These are phyloP conservation scores for Engraulis encrasicolus DNA, from an alignment of 2,113 vertebrate genomes.

Conservation along the genomic window DNA sequence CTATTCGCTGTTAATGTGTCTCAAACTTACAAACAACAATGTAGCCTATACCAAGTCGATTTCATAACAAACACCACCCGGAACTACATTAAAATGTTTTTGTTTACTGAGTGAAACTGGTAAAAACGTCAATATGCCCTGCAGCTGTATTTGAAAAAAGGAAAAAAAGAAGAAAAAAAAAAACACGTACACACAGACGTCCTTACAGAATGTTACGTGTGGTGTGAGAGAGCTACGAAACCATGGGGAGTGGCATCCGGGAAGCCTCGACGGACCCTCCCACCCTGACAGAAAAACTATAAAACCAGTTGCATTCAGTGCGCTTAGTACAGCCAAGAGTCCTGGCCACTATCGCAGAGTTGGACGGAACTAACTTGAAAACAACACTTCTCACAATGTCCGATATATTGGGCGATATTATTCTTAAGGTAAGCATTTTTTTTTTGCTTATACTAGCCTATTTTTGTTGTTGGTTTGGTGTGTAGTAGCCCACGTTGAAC, in stretches of 20 bases:
- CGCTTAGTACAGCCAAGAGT: neutral
- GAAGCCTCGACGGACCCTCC: constrained; percentile 51
- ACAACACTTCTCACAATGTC: constrained; percentile 70
- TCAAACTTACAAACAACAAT: neutral
- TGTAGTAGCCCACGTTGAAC: too few relatives aligned
- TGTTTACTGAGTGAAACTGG: neutral
- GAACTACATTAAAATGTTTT: neutral
- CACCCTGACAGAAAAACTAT: neutral
- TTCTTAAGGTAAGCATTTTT: constrained; percentile 67
- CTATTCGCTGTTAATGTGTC: neutral
- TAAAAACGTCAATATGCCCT: neutral
- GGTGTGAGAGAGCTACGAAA: constrained; percentile 5
- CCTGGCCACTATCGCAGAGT: neutral
- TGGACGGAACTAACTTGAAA: constrained; percentile 20
- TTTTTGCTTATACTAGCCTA: too few relatives aligned
- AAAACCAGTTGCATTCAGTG: neutral
- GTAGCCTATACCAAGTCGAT: neutral
- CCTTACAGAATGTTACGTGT: constrained; percentile 9
- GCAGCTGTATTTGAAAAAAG: neutral
- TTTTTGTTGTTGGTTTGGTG: neutral
- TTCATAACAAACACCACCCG: neutral
- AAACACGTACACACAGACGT: neutral
- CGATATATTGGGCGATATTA: constrained; percentile 69
- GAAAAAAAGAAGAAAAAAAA: neutral
- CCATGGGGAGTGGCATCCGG: constrained; percentile 61